These are phyloP conservation scores for Stenoptilia bipunctidactyla DNA, from an alignment of 2,888 invertebrate genomes.

Conservation along the genomic window DNA sequence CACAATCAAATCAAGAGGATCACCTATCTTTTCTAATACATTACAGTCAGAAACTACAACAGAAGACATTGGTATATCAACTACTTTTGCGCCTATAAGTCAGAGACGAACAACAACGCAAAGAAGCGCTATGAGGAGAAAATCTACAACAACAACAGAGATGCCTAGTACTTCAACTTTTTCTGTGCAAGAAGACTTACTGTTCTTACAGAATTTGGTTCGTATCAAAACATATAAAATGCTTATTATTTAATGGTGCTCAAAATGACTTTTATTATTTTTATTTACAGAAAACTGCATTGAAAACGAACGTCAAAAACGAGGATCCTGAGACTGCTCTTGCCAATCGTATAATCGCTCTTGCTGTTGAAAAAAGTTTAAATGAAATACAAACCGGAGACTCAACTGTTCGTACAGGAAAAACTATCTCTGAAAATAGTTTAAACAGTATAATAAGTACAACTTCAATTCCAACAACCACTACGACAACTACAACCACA, in stretches of 20 bases:
- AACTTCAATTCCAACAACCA: conserved; percentile 22
- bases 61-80: conserved; percentile 48
- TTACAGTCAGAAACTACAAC: conserved; percentile 29
- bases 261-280: background rate
- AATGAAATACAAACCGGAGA: conserved; percentile 49
- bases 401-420: conserved; percentile 32
- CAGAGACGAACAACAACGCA: background rate
- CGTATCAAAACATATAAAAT: conserved; percentile 11
- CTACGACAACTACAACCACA: conserved; percentile 30
- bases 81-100: conserved; percentile 28
- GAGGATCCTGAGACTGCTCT: conserved; percentile 57
- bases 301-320: conserved; percentile 42
- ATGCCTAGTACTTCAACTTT: conserved; percentile 57
- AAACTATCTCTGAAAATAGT: conserved; percentile 24
- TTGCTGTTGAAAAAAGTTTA: conserved; percentile 64
- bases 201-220: conserved; percentile 74
- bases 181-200: conserved; percentile 69
- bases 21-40: conserved; percentile 31
- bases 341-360: conserved; percentile 66
- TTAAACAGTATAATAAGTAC: conserved; percentile 6
- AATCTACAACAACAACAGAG: conserved; percentile 43
- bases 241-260: background rate
- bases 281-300: conserved; percentile 57
- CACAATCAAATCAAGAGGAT: conserved; percentile 22
- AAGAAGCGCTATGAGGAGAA: background rate